phyloP scores from a whole-genome alignment of 2,888 invertebrate genomes.

The Drosophila algonquin region DNA sequence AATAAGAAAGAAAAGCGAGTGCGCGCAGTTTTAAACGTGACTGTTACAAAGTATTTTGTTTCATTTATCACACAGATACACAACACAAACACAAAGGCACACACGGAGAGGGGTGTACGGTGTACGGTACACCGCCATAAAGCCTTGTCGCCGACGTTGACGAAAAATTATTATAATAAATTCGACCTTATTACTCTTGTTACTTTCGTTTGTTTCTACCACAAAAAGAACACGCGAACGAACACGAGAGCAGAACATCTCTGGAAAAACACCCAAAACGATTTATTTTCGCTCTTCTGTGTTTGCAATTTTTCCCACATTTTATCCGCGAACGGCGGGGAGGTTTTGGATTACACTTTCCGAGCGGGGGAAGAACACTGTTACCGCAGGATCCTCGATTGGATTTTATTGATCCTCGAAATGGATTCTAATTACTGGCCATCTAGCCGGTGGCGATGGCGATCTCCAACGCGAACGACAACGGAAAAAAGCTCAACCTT shows the following conservation, averaged over 20 bases:
- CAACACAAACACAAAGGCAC: constrained; percentile 5
- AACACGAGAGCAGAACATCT: neutral
- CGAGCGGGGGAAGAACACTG: constrained; percentile 21
- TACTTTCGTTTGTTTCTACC: constrained; percentile 72
- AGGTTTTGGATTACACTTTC: constrained; percentile 32
- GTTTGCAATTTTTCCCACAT: constrained; percentile 42
- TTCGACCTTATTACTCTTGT: constrained; percentile 79
- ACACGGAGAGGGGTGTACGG: neutral
- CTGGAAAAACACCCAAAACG: constrained; percentile 27
- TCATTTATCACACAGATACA: constrained; percentile 67
- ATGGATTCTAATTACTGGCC: neutral
- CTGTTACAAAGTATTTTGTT: constrained; percentile 75
- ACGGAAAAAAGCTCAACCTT: constrained; percentile 64
- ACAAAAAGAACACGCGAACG: constrained; percentile 11
- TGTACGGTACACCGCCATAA: neutral
- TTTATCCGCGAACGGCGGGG: neutral
- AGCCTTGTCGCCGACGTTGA: constrained; percentile 66
- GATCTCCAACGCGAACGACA: constrained; percentile 20
- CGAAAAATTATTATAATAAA: constrained; percentile 78
- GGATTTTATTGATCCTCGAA: constrained; percentile 5
- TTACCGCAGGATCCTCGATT: constrained; percentile 29
- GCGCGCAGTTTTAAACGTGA: constrained; percentile 76
- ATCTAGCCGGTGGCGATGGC: constrained; percentile 54
- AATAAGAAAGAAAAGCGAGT: constrained; percentile 37
- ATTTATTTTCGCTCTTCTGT: constrained; percentile 25